Evolutionary conservation across 2,113 vertebrate species (phyloP).

Genomic region (Varanus salvator): DNA sequence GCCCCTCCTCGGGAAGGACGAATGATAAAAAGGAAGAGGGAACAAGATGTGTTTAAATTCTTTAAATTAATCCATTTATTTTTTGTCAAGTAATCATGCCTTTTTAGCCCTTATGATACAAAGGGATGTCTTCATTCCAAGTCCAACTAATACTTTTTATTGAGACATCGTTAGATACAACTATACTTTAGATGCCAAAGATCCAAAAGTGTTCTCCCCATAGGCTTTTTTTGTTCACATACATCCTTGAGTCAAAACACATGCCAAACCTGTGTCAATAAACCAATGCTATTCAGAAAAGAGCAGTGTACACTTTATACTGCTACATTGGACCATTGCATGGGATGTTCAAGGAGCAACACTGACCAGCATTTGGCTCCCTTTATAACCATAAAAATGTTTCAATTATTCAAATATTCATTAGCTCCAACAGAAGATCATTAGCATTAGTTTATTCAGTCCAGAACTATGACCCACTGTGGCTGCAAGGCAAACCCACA

Average conservation of each 20-base stretch:
- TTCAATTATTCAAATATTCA: neutral
- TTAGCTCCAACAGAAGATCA: neutral
- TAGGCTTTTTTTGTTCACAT: neutral
- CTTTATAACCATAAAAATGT: neutral
- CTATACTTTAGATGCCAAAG: neutral
- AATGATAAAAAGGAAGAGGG: neutral
- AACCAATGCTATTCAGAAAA: neutral
- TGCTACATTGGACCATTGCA: neutral
- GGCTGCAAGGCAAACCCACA: neutral
- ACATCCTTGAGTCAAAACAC: neutral
- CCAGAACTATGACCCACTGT: neutral
- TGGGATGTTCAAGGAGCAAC: neutral
- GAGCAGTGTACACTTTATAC: neutral
- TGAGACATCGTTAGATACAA: neutral
- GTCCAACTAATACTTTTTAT: slow-evolving; percentile 1
- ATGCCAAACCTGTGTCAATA: neutral
- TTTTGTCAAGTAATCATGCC: neutral
- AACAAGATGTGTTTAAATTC: neutral
- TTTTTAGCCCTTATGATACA: neutral
- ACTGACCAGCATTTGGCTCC: too few relatives aligned
- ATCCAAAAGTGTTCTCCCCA: neutral
- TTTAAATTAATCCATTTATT: neutral
- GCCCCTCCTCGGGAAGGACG: neutral
- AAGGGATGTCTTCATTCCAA: neutral
- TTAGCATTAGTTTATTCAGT: neutral